A percentile compares a stretch with the other conserved stretches of the same genome.
phyloP scores from a whole-genome alignment of 2,113 vertebrate species.

The Leucopternis melanops region DNA sequence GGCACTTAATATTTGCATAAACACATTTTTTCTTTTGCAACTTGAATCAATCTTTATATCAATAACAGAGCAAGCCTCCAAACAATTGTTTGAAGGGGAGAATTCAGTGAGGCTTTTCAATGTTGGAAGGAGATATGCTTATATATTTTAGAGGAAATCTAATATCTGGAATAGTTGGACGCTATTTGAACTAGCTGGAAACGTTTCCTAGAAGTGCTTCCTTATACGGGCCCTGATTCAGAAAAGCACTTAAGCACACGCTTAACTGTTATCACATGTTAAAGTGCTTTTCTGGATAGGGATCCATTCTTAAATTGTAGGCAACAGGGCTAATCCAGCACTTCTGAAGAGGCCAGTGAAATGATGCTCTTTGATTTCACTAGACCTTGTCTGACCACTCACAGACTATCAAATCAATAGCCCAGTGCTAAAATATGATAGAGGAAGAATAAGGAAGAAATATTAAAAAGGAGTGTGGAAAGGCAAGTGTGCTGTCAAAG shows the following conservation, averaged over 20 bases:
- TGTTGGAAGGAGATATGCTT: background rate
- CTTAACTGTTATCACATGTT: constrained; percentile 48
- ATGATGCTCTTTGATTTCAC: background rate
- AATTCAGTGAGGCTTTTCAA: background rate
- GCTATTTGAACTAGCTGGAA: background rate
- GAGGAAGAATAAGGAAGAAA: background rate
- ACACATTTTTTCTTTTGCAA: constrained; percentile 36
- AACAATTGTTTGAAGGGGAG: constrained; percentile 6
- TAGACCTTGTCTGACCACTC: background rate
- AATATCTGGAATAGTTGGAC: background rate
- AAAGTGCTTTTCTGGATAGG: constrained; percentile 55
- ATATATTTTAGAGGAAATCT: background rate
- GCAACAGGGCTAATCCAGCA: background rate
- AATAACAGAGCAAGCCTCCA: constrained; percentile 26
- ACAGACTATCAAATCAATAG: background rate
- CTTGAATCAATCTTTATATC: constrained; percentile 13
- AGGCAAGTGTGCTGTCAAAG: background rate
- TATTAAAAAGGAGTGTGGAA: background rate
- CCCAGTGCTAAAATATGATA: background rate
- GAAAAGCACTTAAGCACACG: constrained; percentile 41
- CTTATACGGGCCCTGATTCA: constrained; percentile 25
- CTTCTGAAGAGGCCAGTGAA: constrained; percentile 28
- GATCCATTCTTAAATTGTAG: constrained; percentile 9
- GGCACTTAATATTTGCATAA: constrained; percentile 56
- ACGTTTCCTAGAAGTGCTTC: background rate